Evolutionary conservation across 2,888 invertebrate genomes (phyloP), one percentile per base, ranked within the genome.

Genomic region (Nomada ruficornis): DNA sequence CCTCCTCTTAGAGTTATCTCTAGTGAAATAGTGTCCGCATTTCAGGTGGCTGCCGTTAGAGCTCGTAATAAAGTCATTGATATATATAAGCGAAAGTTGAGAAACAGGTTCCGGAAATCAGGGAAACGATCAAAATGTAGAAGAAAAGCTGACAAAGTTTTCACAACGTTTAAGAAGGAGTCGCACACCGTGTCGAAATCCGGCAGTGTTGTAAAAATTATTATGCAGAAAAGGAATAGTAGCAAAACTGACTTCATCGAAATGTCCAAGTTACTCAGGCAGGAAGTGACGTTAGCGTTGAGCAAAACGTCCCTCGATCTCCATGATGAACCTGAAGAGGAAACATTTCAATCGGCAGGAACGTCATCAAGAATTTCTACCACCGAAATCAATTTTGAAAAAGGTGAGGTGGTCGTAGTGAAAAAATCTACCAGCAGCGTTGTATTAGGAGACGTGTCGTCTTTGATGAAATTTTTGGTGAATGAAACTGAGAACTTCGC

Each of bases 61-160:
- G 85, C 75, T 0, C 60, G 71, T 7, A 89, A 90, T 70, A 70
- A 65, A 55, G 86, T 89, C 2, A 59, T 91, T 18, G 74, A 82
- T 50, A 86, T 90, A 4, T 86, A 87, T 36, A 79, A 86, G 62
- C 50, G 42, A 1, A 59, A 29, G 1, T 44, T 72, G 55, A 29
- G 20, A 13, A 26, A 9, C 0, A 42, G 55, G 2, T 11, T 42
- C 11, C 59, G 23, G 15, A 67, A 60, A 47, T 9, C n/a, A 0
- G 15, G 60, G 20, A 59, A 65, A 13, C 20, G 15, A 26, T 20
- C 26, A 9, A 60, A 29, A 36, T n/a, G 36, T 5, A n/a, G 10
- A 15, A 15, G 7, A 5, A 42, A 3, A 11, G 20, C 3, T 0
- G 47, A 11, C 0, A 9, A 57, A 44, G 18, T 52, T n/a, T 10